Conservation (phyloP, 2,797 vertebrate genomes). For the Neostethus bicornis region DNA sequence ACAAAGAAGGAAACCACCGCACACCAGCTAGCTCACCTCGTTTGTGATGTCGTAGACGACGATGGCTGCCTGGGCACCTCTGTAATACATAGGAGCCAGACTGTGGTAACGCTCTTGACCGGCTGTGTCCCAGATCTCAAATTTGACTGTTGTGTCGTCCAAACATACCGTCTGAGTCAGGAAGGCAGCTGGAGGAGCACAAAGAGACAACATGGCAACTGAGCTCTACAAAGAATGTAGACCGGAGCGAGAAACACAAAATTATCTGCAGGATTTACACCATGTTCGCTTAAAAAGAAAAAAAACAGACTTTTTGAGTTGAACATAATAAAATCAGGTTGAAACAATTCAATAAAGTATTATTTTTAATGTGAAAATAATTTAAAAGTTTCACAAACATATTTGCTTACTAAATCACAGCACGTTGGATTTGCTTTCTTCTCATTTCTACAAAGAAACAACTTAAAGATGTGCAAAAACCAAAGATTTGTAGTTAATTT, state of each 20-base stretch:
- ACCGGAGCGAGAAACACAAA: constrained; percentile 1
- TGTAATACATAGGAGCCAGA: constrained; percentile 99
- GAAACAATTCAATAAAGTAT: not conserved
- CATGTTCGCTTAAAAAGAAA: constrained; percentile 7
- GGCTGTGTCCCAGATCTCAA: constrained; percentile 99
- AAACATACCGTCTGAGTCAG: constrained; percentile 99
- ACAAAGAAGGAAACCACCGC: constrained; percentile 10
- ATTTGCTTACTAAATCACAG: too few species aligned
- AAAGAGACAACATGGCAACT: constrained; percentile 33
- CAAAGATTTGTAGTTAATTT: too few species aligned
- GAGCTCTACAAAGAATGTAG: constrained; percentile 4
- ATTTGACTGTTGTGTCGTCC: constrained; percentile 98
- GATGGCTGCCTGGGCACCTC: constrained; percentile 98
- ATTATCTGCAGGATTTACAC: constrained; percentile 28
- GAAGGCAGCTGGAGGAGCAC: constrained; percentile 89
- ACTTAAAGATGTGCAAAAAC: too few species aligned
- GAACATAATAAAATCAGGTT: constrained; percentile 7
- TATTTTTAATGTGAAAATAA: not conserved
- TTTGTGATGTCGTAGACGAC: constrained; percentile 99
- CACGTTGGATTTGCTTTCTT: too few species aligned
- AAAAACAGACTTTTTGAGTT: constrained; percentile 9
- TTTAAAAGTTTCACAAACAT: not conserved
- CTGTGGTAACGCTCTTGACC: constrained; percentile 99
- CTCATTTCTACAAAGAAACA: too few species aligned
- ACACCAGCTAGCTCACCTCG: constrained; percentile 83